Base-by-base conservation (phyloP, 1,140 invertebrate species). In the Drosophila fuyamai region DNA sequence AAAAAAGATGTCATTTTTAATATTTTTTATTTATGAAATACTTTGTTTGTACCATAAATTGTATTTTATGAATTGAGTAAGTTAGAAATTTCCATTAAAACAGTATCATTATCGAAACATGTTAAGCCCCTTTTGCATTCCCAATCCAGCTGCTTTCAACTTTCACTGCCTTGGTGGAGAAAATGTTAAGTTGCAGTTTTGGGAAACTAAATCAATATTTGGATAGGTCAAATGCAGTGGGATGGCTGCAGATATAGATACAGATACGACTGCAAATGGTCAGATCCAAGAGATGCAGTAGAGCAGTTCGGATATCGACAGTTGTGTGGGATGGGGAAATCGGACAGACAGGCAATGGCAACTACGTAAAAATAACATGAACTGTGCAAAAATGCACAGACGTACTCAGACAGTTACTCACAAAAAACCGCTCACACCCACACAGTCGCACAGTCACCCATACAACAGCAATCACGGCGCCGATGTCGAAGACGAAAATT, bases 351-450 rank as follows among this genome's bases (percentile, higher is more conserved):
- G 82, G 65, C 82, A 65, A 82, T 66, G 83, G 76, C 83, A 82
- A 88, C 79, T 88, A 56, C 59, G 79, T 81, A 88, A 86, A 79
- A 83, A 86, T 77, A 86, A 86, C 83, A 86, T 83, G 83, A 86
- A 79, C 79, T 82, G 70, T 79, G 82, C 70, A 62, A 70, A 86
- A 82, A 63, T 85, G 78, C 61, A 81, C 53, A 76, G 75, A 60
- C 82, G 47, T 59, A 70, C 53, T 43, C 48, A 73, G 73, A 71
- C 38, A 77, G 62, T 77, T 56, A 68, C 76, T 72, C 59, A 68
- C 65, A 83, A 50, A 71, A 70, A 70, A 57, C 6, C 0, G 40
- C 14, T 57, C 53, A 68, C 63, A 54, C 55, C 44, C 71, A 80
- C 58, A 53, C 50, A 23, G 46, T 41, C 71, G 80, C 58, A 50